These are phyloP conservation scores for Anguilla pacifica DNA, from an alignment of 2,797 vertebrate genomes.

Conservation along the genomic window DNA sequence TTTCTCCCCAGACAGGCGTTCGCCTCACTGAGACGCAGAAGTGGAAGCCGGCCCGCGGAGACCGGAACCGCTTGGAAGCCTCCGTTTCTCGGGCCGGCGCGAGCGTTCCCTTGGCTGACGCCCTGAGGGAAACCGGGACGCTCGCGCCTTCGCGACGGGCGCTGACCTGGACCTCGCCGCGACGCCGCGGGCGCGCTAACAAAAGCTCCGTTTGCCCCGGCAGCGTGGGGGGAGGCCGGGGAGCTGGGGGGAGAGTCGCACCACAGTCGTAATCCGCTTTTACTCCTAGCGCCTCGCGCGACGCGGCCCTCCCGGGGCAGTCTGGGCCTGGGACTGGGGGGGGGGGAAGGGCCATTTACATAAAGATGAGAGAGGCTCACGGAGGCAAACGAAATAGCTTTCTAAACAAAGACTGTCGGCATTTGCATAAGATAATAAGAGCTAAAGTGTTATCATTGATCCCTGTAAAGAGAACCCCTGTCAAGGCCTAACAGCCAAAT, in stretches of 20 bases:
- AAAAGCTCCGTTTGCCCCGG: conserved; percentile 64
- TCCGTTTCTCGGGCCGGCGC: neutral
- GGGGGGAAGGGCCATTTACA: conserved; percentile 49
- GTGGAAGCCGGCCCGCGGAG: neutral
- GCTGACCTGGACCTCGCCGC: neutral
- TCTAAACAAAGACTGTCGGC: conserved; percentile 63
- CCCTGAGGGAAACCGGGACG: neutral
- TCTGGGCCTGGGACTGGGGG: conserved; percentile 62
- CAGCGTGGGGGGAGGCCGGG: conserved; percentile 30
- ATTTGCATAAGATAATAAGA: conserved; percentile 66
- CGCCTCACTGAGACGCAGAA: neutral
- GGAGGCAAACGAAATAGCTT: conserved; percentile 76
- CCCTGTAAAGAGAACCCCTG: conserved; percentile 50
- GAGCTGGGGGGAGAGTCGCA: conserved; percentile 71
- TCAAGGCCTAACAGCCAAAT: conserved; percentile 44
- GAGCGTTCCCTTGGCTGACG: neutral
- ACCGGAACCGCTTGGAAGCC: neutral
- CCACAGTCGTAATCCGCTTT: conserved; percentile 71
- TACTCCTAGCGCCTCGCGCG: conserved; percentile 64
- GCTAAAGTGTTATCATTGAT: conserved; percentile 47
- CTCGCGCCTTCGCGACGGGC: conserved; percentile 12
- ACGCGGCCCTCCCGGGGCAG: conserved; percentile 65
- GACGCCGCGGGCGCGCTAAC: conserved; percentile 7
- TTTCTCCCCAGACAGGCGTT: neutral
- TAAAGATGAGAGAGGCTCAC: conserved; percentile 65